These are phyloP conservation scores for Coendou prehensilis DNA, from an alignment of 2,797 vertebrate genomes.

Conservation along the genomic window DNA sequence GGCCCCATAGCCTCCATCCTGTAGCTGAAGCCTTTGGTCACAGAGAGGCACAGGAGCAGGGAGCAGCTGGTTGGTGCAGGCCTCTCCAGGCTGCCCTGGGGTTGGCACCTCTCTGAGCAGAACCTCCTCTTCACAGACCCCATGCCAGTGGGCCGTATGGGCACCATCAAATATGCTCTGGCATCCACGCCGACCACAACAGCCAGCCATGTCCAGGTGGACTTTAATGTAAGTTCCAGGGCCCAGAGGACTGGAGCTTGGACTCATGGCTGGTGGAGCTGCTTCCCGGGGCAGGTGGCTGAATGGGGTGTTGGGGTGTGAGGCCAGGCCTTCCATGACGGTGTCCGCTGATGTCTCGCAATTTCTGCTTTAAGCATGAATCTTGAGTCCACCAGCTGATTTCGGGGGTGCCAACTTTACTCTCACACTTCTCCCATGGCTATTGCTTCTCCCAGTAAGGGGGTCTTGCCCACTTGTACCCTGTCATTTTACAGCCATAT, in stretches of 20 bases:
- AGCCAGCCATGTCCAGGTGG: slow-evolving; percentile 67
- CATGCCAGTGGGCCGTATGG: slow-evolving; percentile 65
- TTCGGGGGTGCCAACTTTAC: not conserved
- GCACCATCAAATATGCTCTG: slow-evolving; percentile 68
- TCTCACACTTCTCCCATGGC: not conserved
- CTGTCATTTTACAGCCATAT: not conserved
- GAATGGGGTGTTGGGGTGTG: too few relatives aligned
- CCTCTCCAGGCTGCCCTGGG: not conserved
- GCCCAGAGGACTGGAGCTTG: accelerated
- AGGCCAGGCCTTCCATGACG: not conserved
- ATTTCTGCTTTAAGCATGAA: not conserved
- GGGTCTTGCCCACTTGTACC: not conserved
- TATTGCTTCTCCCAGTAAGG: not conserved
- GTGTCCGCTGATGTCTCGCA: not conserved
- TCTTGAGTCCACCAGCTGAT: not conserved
- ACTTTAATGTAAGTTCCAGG: slow-evolving; percentile 78
- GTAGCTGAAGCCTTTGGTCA: not conserved
- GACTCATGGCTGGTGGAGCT: not conserved
- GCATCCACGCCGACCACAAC: accelerated
- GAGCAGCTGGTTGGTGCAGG: not conserved
- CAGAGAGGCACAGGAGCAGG: not conserved
- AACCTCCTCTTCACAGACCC: slow-evolving; percentile 53
- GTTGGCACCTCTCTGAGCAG: not conserved
- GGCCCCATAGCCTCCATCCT: not conserved
- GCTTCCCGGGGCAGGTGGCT: not conserved